Conservation (phyloP, 2,888 invertebrate genomes). For the Anodontia alba region DNA sequence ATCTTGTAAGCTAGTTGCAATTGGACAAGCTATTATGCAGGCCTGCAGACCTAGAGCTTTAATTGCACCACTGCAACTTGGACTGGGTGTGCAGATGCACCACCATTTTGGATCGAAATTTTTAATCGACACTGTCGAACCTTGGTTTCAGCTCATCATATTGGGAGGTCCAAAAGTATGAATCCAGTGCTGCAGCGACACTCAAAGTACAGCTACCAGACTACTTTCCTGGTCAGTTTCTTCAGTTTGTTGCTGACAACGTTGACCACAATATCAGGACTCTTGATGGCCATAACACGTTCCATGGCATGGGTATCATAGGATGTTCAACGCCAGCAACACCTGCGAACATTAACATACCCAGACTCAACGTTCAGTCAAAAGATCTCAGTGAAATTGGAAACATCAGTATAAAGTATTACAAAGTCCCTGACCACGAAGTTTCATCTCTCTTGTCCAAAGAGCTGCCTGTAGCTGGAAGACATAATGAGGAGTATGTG, state of each 20-base stretch:
- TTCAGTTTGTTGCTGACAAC: constrained; percentile 37
- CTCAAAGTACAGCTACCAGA: constrained; percentile 22
- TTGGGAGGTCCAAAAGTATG: constrained; percentile 23
- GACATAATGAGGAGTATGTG: background rate
- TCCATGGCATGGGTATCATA: constrained; percentile 53
- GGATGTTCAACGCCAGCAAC: constrained; percentile 14
- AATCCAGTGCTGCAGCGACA: constrained; percentile 28
- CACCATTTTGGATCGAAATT: constrained; percentile 37
- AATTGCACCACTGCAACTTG: constrained; percentile 36
- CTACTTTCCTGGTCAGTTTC: constrained; percentile 32
- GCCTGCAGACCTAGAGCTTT: constrained; percentile 38
- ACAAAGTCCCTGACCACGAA: constrained; percentile 4
- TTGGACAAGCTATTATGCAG: constrained; percentile 43
- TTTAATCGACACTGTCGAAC: constrained; percentile 50
- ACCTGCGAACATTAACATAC: background rate
- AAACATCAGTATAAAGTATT: constrained; percentile 1
- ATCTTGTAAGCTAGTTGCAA: constrained; percentile 11
- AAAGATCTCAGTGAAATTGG: constrained; percentile 14
- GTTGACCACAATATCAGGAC: constrained; percentile 29
- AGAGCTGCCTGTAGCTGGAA: background rate
- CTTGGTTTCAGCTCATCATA: constrained; percentile 26
- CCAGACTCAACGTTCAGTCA: background rate
- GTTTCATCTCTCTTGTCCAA: constrained; percentile 3
- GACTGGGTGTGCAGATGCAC: constrained; percentile 40
- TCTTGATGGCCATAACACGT: constrained; percentile 34